Percentiles rank a stretch among this genome's conserved stretches.
These are phyloP conservation scores for Calosoma granatense DNA, from an alignment of 1,140 invertebrate species.

Conservation along the genomic window DNA sequence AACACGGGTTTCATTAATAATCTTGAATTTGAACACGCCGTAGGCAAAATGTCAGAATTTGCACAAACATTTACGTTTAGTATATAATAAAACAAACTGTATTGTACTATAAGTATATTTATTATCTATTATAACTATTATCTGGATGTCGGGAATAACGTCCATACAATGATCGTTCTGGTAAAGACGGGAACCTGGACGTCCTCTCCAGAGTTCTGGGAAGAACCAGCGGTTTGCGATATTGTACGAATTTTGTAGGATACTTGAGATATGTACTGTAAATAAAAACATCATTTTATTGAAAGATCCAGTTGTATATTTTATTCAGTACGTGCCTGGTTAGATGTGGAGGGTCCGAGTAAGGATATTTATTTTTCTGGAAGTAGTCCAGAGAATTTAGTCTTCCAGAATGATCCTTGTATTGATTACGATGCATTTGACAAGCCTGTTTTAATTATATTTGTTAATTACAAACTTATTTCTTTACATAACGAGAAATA, in stretches of 20 bases:
- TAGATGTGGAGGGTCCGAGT: slow-evolving; percentile 40
- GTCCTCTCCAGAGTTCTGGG: slow-evolving; percentile 38
- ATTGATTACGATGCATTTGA: slow-evolving; percentile 45
- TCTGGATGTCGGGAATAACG: slow-evolving; percentile 26
- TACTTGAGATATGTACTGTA: slow-evolving; percentile 41
- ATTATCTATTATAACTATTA: slow-evolving; percentile 24
- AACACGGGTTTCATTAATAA: slow-evolving; percentile 38
- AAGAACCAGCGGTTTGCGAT: slow-evolving; percentile 43
- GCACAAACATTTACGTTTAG: slow-evolving; percentile 43
- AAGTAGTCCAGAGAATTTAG: slow-evolving; percentile 44
- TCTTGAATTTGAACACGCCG: slow-evolving; percentile 44
- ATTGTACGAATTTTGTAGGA: slow-evolving; percentile 41
- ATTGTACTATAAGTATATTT: neutral
- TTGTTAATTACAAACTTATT: too few relatives aligned
- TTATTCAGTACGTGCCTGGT: slow-evolving; percentile 39
- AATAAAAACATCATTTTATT: slow-evolving; percentile 17
- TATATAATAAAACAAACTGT: slow-evolving; percentile 29
- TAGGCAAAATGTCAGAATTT: slow-evolving; percentile 48
- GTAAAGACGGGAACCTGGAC: slow-evolving; percentile 36
- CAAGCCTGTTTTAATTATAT: slow-evolving; percentile 36
- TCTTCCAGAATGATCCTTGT: slow-evolving; percentile 40
- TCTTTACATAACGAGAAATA: too few relatives aligned
- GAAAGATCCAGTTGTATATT: too few relatives aligned
- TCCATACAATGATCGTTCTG: slow-evolving; percentile 39
- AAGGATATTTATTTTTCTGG: slow-evolving; percentile 36